Evolutionary conservation across 37 sponge, comb jelly and placozoan genomes (phyloP).

Genomic region (Dysidea cf. avara): DNA sequence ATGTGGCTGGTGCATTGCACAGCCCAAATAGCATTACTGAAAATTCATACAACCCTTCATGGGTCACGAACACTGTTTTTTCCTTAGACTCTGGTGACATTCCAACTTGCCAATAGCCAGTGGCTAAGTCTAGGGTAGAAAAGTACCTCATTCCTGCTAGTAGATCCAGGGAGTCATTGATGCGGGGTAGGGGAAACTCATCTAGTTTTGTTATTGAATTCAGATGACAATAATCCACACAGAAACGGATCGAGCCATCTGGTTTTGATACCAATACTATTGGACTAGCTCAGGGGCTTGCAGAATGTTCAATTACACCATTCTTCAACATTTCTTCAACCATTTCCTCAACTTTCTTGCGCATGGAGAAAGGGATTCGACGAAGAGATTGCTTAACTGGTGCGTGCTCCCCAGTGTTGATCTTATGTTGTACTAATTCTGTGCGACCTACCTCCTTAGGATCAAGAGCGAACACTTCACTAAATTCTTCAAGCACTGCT

Average conservation of each 20-base stretch:
- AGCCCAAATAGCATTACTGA: slow-evolving; percentile 63
- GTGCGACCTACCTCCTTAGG: slow-evolving; percentile 22
- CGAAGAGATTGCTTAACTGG: slow-evolving; percentile 47
- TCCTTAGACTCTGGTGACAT: slow-evolving; percentile 16
- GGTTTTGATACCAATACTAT: slow-evolving; percentile 63
- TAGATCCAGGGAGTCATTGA: slow-evolving; percentile 35
- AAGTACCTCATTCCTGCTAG: slow-evolving; percentile 46
- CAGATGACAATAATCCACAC: slow-evolving; percentile 50
- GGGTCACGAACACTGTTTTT: slow-evolving; percentile 56
- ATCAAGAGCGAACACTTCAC: slow-evolving; percentile 41
- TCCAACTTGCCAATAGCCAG: slow-evolving; percentile 68
- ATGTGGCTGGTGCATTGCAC: slow-evolving; percentile 63
- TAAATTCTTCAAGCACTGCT: background rate
- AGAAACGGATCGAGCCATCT: slow-evolving; percentile 48
- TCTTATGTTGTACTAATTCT: slow-evolving; percentile 20
- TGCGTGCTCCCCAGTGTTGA: slow-evolving; percentile 48
- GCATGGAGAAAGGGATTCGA: slow-evolving; percentile 27
- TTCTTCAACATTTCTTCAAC: slow-evolving; percentile 34
- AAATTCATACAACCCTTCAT: slow-evolving; percentile 55
- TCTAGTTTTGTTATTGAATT: slow-evolving; percentile 49
- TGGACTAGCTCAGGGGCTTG: slow-evolving; percentile 64
- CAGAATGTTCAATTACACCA: slow-evolving; percentile 33
- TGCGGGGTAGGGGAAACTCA: slow-evolving; percentile 57
- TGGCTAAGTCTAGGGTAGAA: slow-evolving; percentile 43
- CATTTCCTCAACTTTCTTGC: slow-evolving; percentile 23